Evolutionary conservation across 2,113 vertebrate species (phyloP), one percentile per base, ranked within the genome.

Genomic region (Gasterosteus nipponicus): DNA sequence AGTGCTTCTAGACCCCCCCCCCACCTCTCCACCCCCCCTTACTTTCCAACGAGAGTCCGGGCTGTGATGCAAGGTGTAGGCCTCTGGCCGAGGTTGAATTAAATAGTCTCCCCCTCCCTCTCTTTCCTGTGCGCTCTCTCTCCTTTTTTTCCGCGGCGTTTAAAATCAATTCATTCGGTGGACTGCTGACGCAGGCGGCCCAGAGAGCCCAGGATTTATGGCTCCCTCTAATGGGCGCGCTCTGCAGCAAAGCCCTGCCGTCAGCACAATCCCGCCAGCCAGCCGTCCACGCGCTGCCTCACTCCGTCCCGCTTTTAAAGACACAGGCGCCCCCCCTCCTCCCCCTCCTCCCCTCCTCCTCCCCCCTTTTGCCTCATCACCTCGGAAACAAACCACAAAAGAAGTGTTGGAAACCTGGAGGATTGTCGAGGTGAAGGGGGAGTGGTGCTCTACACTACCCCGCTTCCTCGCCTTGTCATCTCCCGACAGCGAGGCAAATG

Each of bases 191-290:
- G 89, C 92, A 93, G 92, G 90, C 78, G 91, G 87, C 88, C 89
- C 90, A 81, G 87, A 90, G 91, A 91, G 90, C 87, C 89, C 89
- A 92, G 89, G 91, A 93, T 96, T 95, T 95, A 96, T 93, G 94
- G 95, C 91, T 94, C 93, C 94, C 93, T 93, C 91, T 92, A 93
- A 94, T 94, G 93, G 88, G 88, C 96, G 93, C 92, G 92, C 87
- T 92, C 94, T 92, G 87, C 92, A 91, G 89, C 93, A 91, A 91
- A 89, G 80, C 86, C 89, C 92, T 95, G 89, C 91, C 92, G 93
- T 95, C 95, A 95, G 94, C 94, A 96, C 86, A 95, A 94, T 92
- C 90, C 88, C 81, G 83, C 86, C 89, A 83, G 80, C 90, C 78
- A 74, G 78, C 82, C 83, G 73, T 82, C 89, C 84, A 64, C 86